Evolutionary conservation across 2,113 vertebrate species (phyloP), one percentile per base, ranked within the genome.

Genomic region (Scartelaos histophorus): DNA sequence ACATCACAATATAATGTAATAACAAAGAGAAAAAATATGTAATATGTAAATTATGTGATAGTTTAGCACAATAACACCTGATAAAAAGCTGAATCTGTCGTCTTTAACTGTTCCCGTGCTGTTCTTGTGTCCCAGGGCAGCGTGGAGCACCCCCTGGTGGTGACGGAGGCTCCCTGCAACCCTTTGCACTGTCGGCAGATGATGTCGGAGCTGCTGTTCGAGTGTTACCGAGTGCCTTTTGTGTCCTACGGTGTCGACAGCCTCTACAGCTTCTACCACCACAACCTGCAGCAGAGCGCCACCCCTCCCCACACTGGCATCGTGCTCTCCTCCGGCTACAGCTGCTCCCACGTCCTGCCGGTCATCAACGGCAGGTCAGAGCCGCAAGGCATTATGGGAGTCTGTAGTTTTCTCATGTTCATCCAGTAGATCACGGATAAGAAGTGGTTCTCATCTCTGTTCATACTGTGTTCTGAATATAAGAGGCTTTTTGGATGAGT

Each of bases 261-360:
- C 34, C 90, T 99, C 70, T 98, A 95, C 93, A 99, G 98, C 58
- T 95, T 97, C 83, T 95, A 94, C 82, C 89, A 95, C 90, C 96
- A 94, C 85, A 93, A 88, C 58, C 80, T 22, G 47, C 91, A 91
- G 57, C 76, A 60, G 21, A 82, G 29, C 29, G 45, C 86, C 1
- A 86, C 17, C 60, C 81, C 83, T 10, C 86, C 92, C 11, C 91
- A 93, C 80, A 95, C 92, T 0, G 96, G 96, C 12, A 83, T 99
- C 16, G 88, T 99, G 17, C 84, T 98, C 75, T 97, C 97, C 3
- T 98, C 97, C 0, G 97, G 97, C 17, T 97, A 97, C 82, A 95
- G 98, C 82, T 97, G 97, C 72, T 98, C 97, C 0, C 97, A 99
- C 73, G 90, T 99, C 76, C 91, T 99, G 76, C 97, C 98, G 0